Evolutionary conservation across 2,113 vertebrate genomes (phyloP).

Genomic region (Erythrocercus mccallii): DNA sequence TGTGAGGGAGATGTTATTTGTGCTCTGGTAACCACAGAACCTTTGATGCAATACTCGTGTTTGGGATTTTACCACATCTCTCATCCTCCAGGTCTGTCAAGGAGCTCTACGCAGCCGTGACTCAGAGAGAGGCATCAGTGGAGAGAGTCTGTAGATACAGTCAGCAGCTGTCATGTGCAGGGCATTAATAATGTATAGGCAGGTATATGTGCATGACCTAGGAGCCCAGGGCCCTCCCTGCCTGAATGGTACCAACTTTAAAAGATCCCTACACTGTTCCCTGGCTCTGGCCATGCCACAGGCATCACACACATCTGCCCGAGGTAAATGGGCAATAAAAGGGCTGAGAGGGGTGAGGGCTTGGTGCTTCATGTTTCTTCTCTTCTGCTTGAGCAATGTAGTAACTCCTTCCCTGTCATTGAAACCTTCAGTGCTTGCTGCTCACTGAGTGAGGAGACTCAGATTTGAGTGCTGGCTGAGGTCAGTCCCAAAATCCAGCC

Average conservation of each 20-base stretch:
- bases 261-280: neutral
- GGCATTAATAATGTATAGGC: slow-evolving; percentile 1
- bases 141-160: neutral
- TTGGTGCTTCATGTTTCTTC: neutral
- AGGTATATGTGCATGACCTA: neutral
- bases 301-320: neutral
- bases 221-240: neutral
- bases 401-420: rapidly evolving
- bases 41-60: slow-evolving; percentile 19
- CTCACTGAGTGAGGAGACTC: neutral
- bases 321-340: neutral
- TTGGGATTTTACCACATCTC: slow-evolving; percentile 34
- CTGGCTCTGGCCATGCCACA: neutral
- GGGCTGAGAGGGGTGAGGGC: neutral
- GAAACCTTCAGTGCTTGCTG: neutral
- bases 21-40: neutral
- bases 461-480: neutral
- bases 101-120: neutral
- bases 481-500: neutral
- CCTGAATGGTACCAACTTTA: neutral
- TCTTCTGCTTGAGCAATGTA: neutral
- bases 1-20: neutral
- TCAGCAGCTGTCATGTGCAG: slow-evolving; percentile 6
- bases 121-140: slow-evolving; percentile 21
- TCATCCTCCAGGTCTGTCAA: slow-evolving; percentile 30